Base-by-base conservation (phyloP, 2,797 vertebrate species). In the Thaleichthys pacificus region DNA sequence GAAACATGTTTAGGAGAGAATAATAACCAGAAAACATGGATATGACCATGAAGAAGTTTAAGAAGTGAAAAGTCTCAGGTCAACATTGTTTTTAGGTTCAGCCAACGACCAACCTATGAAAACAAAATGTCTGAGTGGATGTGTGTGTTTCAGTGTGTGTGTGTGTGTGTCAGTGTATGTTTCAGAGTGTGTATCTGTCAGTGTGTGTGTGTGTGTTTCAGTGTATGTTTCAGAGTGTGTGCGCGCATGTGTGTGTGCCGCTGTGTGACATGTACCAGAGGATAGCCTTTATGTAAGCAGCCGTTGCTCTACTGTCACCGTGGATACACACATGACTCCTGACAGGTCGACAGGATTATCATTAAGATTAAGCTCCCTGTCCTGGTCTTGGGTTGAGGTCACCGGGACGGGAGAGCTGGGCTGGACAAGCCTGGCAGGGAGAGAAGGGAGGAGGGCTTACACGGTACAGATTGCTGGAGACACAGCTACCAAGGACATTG, bases 361-460 rank as follows among this genome's bases (percentile, higher is more conserved):
- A 88, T 92, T 92, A 92, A 80, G 80, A 89, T 89, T 93, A 92
- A 86, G 81, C 74, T 82, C 75, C 71, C 79, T 84, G 79, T 80
- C 76, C 19, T 47, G 84, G 83, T 75, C 69, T 82, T 74, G 72
- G 76, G 77, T 70, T 74, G 77, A 84, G 84, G 81, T 92, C 19
- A n/a, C 51, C 7, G 19, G n/a, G 51, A 8, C 19, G 49, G 49
- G 8, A 65, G 65, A 58, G 62, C 19, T 21, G 28, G 11, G 58
- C 19, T 21, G 28, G 11, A 58, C 4, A 24, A 58, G 58, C 61
- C 22, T 42, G 35, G 61, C 12, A 8, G 42, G n/a, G 58, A 51
- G 42, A 12, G 14, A 49, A 17, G 6, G 32, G 19, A 30, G 28
- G 9, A 21, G 6, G 35, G n/a, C 32, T 58, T 8, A 60, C 17